A percentile compares a stretch with the other conserved stretches of the same genome.
Conservation (phyloP, 2,113 vertebrate species). For the Myxocyprinus asiaticus region DNA sequence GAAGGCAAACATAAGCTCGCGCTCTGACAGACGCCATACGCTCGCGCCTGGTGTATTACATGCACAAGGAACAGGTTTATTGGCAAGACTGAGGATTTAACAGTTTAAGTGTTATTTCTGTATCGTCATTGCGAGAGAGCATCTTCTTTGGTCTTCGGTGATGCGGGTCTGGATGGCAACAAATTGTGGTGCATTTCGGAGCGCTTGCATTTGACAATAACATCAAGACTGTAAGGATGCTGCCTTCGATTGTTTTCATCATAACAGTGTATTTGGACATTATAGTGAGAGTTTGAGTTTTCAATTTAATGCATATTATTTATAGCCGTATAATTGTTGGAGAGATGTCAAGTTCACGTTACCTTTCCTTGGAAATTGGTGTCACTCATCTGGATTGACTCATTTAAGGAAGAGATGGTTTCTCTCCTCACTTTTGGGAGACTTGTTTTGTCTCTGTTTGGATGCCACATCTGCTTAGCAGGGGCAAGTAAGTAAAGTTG, state of each 20-base stretch:
- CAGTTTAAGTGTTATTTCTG: no score
- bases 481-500: constrained; percentile 49
- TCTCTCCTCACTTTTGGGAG: constrained; percentile 29
- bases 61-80: no score
- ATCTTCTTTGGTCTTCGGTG: background rate
- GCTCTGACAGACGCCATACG: background rate
- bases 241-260: background rate
- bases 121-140: no score
- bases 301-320: background rate
- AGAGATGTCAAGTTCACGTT: background rate
- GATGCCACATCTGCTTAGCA: constrained; percentile 46
- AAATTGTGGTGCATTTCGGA: background rate
- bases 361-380: background rate
- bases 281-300: background rate
- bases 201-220: background rate
- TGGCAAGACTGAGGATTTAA: no score
- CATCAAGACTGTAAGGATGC: background rate
- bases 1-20: constrained; percentile 14
- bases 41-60: no score
- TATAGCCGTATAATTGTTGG: background rate
- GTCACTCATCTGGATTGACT: constrained; percentile 8
- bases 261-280: no score
- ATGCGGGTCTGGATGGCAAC: constrained; percentile 12
- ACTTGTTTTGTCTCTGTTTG: constrained; percentile 29
- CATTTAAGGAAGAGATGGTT: constrained; percentile 40